Percentiles rank a stretch among this genome's conserved stretches.
phyloP scores from a whole-genome alignment of 2,113 vertebrate species.

The Poecile atricapillus region DNA sequence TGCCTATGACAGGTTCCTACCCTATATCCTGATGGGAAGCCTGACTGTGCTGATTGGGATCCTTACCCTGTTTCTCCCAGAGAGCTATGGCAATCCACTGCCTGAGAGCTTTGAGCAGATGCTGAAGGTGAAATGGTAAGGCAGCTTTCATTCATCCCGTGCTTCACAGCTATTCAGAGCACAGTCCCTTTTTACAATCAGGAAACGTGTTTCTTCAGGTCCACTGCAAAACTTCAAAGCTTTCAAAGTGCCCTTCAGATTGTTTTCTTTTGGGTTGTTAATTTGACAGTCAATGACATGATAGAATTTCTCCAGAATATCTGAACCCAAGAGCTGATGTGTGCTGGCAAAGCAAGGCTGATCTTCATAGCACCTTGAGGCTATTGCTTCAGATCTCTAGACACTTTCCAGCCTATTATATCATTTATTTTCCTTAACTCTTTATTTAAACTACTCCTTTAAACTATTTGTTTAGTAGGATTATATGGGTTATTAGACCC shows the following conservation, averaged over 20 bases:
- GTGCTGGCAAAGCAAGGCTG: background rate
- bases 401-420: background rate
- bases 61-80: conserved; percentile 81
- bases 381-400: background rate
- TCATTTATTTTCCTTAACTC: background rate
- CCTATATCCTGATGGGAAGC: conserved; percentile 86
- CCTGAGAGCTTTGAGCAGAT: conserved; percentile 85
- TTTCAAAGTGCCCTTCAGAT: background rate
- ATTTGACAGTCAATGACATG: background rate
- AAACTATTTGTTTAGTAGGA: background rate
- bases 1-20: conserved; percentile 75
- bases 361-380: background rate
- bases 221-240: background rate
- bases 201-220: background rate
- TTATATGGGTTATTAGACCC: background rate
- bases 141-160: background rate
- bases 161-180: background rate
- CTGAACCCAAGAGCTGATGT: background rate
- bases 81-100: conserved; percentile 74
- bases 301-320: background rate
- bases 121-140: conserved; percentile 82
- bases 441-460: background rate
- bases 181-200: background rate
- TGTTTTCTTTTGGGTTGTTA: background rate
- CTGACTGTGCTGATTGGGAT: conserved; percentile 78